Percentiles rank a stretch among this genome's conserved stretches.
Conservation (phyloP, 2,888 invertebrate genomes). For the Drosophila subsilvestris region DNA sequence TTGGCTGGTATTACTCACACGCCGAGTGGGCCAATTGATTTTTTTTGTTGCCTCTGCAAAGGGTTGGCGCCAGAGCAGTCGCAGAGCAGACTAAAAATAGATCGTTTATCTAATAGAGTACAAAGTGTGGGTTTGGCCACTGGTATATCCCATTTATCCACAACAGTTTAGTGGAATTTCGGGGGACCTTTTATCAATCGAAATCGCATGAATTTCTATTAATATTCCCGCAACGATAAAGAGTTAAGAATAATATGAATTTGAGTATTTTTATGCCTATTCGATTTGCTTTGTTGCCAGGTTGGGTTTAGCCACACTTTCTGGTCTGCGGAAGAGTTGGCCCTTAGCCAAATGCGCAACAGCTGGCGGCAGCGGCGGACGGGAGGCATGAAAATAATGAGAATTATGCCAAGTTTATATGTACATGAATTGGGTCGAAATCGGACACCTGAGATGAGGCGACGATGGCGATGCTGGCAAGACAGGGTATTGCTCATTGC, state of each 20-base stretch:
- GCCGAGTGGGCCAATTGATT: conserved; percentile 16
- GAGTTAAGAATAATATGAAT: conserved; percentile 17
- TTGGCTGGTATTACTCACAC: conserved; percentile 35
- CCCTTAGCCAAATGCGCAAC: conserved; percentile 53
- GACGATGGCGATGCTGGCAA: conserved; percentile 35
- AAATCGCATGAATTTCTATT: not conserved
- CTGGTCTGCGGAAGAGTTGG: conserved; percentile 60
- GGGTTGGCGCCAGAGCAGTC: not conserved
- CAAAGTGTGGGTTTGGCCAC: not conserved
- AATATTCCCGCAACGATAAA: conserved; percentile 24
- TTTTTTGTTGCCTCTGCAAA: not conserved
- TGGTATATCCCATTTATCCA: conserved; percentile 10
- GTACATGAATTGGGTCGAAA: conserved; percentile 50
- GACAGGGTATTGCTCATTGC: conserved; percentile 41
- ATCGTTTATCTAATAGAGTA: not conserved
- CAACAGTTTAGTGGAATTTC: not conserved
- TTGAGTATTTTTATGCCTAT: conserved; percentile 16
- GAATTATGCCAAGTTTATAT: conserved; percentile 65
- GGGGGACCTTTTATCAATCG: conserved; percentile 13
- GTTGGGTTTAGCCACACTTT: conserved; percentile 30
- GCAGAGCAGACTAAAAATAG: conserved; percentile 12
- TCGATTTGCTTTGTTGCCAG: conserved; percentile 27
- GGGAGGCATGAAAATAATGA: conserved; percentile 26
- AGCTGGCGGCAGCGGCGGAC: conserved; percentile 32
- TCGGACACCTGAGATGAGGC: conserved; percentile 31